Percentiles rank a stretch among this genome's conserved stretches.
phyloP scores from a whole-genome alignment of 2,113 vertebrate species.

The Athene noctua region DNA sequence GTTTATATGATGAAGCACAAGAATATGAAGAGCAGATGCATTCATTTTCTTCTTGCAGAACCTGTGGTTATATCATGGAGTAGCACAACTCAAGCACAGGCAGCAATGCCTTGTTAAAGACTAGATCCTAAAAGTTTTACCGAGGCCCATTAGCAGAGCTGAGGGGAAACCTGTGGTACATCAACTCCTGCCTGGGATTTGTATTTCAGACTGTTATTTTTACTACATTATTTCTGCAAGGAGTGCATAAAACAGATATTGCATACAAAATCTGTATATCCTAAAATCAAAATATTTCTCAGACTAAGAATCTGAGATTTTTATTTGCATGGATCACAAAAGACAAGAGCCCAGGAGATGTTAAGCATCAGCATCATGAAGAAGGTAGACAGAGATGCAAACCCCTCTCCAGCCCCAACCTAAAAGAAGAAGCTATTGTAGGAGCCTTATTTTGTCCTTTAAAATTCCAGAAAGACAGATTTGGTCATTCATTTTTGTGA shows the following conservation, averaged over 20 bases:
- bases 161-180: background rate
- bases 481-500: background rate
- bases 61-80: background rate
- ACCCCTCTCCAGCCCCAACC: accelerated
- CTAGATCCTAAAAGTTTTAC: background rate
- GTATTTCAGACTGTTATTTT: background rate
- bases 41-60: background rate
- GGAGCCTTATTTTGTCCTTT: slow-evolving; percentile 9
- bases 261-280: background rate
- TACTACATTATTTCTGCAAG: background rate
- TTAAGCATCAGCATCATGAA: background rate
- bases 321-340: background rate
- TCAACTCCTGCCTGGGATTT: background rate
- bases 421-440: background rate
- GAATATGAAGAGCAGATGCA: background rate
- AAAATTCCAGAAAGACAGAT: background rate
- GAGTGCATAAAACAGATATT: background rate
- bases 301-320: background rate
- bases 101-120: background rate
- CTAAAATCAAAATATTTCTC: background rate
- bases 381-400: background rate
- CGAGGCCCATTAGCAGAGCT: background rate
- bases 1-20: background rate
- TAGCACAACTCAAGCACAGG: background rate
- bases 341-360: background rate